These are phyloP conservation scores for Beaufortia kweichowensis DNA, from an alignment of 2,113 vertebrate species.

Conservation along the genomic window DNA sequence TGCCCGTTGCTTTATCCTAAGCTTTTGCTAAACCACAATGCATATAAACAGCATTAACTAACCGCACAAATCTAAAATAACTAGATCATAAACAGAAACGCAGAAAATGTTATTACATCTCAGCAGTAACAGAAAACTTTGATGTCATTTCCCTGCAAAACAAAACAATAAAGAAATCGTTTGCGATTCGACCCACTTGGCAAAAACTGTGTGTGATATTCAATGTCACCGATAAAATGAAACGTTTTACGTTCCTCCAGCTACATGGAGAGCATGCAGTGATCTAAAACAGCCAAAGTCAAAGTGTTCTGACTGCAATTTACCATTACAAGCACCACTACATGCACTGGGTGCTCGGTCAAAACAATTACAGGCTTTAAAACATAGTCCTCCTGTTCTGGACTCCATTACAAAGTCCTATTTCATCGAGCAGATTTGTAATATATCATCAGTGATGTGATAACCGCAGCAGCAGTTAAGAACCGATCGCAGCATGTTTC, in stretches of 20 bases:
- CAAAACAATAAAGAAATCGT: neutral
- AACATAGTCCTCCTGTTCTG: neutral
- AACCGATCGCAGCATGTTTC: neutral
- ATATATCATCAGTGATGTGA: neutral
- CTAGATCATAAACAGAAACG: neutral
- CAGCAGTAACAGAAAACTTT: neutral
- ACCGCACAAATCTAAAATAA: neutral
- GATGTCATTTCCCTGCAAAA: slow-evolving; percentile 10
- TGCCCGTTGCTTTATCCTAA: neutral
- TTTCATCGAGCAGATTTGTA: neutral
- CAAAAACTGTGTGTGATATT: neutral
- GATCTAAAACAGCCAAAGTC: neutral
- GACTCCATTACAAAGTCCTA: neutral
- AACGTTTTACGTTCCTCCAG: neutral
- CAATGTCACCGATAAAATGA: slow-evolving; percentile 15
- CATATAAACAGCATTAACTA: neutral
- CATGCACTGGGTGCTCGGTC: neutral
- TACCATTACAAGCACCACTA: slow-evolving; percentile 11
- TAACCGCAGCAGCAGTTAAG: neutral
- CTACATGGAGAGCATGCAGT: neutral
- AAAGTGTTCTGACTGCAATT: slow-evolving; percentile 3
- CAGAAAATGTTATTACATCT: neutral
- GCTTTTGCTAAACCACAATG: neutral
- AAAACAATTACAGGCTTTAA: neutral
- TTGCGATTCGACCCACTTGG: neutral